Percentiles rank a stretch among this genome's conserved stretches.
Conservation (phyloP, 1,140 invertebrate genomes). For the Brachionus manjavacas region DNA sequence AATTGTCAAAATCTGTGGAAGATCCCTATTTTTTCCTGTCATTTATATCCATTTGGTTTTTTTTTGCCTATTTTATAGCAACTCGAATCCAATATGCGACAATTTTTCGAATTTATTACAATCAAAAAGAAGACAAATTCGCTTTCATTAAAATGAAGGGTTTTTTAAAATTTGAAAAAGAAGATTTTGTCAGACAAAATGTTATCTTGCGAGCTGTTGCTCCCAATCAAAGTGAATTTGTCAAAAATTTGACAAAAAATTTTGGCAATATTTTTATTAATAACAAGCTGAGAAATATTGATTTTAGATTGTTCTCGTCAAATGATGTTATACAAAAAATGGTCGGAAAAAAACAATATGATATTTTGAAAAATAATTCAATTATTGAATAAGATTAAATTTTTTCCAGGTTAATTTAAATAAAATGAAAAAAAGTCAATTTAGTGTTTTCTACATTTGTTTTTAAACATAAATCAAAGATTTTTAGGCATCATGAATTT, state of each 20-base stretch:
- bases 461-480: too few relatives aligned
- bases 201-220: not conserved
- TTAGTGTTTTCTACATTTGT: too few relatives aligned
- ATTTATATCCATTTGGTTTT: slow-evolving; percentile 6
- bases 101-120: slow-evolving; percentile 40
- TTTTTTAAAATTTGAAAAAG: slow-evolving; percentile 23
- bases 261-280: slow-evolving; percentile 12
- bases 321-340: slow-evolving; percentile 9
- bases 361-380: not conserved
- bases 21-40: not conserved
- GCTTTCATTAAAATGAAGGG: slow-evolving; percentile 23
- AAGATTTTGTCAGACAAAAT: slow-evolving; percentile 25
- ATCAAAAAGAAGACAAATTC: slow-evolving; percentile 35
- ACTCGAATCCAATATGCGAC: not conserved
- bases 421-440: too few relatives aligned
- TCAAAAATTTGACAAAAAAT: slow-evolving; percentile 34
- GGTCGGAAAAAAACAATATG: not conserved
- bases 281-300: not conserved
- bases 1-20: slow-evolving; percentile 23
- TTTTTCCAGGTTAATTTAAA: too few relatives aligned
- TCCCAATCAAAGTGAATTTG: not conserved
- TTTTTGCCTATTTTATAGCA: slow-evolving; percentile 5
- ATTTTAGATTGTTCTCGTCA: slow-evolving; percentile 7
- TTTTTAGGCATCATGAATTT: too few relatives aligned
- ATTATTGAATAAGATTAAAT: not conserved